Percentiles rank a stretch among this genome's conserved stretches.
These are phyloP conservation scores for Euclidia mi DNA, from an alignment of 2,888 invertebrate genomes.

Conservation along the genomic window DNA sequence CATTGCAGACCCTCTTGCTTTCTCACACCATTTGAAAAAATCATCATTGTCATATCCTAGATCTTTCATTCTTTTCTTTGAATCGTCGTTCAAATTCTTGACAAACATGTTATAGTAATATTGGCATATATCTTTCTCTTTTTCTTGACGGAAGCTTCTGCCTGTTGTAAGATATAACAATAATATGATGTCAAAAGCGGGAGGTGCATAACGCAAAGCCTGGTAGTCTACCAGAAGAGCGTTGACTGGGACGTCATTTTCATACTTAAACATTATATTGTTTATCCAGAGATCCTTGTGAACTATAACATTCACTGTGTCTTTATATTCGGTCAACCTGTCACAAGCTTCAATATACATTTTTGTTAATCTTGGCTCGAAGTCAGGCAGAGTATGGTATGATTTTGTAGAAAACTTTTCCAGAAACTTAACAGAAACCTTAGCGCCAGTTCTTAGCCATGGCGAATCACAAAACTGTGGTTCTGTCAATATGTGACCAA, in stretches of 20 bases:
- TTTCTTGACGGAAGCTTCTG: conserved; percentile 63
- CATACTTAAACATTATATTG: conserved; percentile 79
- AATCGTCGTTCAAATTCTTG: conserved; percentile 55
- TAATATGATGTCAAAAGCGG: conserved; percentile 75
- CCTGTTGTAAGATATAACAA: conserved; percentile 73
- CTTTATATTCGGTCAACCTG: conserved; percentile 60
- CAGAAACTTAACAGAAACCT: conserved; percentile 68
- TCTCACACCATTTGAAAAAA: conserved; percentile 61
- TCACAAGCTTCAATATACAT: conserved; percentile 69
- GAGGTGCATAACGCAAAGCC: conserved; percentile 75
- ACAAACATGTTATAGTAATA: conserved; percentile 70
- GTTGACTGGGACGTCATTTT: conserved; percentile 61
- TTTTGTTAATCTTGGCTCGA: conserved; percentile 61
- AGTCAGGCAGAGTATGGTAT: conserved; percentile 44
- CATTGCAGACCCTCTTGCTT: conserved; percentile 60
- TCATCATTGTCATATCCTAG: conserved; percentile 59
- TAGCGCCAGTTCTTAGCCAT: conserved; percentile 72
- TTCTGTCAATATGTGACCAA: conserved; percentile 62
- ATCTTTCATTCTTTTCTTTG: conserved; percentile 57
- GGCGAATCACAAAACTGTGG: conserved; percentile 67
- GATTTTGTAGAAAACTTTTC: conserved; percentile 67
- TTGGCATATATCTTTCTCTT: conserved; percentile 64
- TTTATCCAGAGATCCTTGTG: conserved; percentile 83
- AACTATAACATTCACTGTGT: conserved; percentile 72
- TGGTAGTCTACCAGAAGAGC: conserved; percentile 80